Base-by-base conservation (phyloP, 2,888 invertebrate genomes). In the Chrysolina haemoptera region DNA sequence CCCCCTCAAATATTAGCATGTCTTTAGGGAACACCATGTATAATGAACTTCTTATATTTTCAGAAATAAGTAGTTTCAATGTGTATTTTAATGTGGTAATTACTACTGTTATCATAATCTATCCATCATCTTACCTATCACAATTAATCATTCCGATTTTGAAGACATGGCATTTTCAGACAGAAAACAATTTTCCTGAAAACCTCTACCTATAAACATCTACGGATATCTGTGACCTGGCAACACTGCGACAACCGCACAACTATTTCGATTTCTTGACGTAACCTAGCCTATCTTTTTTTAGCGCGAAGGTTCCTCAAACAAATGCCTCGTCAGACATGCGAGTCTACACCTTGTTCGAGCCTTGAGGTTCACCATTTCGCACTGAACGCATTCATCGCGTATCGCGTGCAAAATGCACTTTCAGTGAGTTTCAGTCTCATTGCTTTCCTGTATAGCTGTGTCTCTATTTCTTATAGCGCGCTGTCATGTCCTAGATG, bases 371-470 rank as follows among this genome's bases (percentile, higher is more conserved):
- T 22, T 43, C 59, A 20, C 55, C 64, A 20, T 43, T 68, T 55
- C 43, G 53, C 27, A 59, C 40, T 2, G n/a, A n/a, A 27, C 27
- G n/a, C 59, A n/a, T 16, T 59, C 59, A 8, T 59, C 1, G 65
- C 40, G n/a, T 43, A 41, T 55, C 16, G 55, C 50, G 35, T 35
- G 65, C 62, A 70, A 53, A 50, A 65, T 70, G 68, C 64, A 73
- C 73, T 76, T 66, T 66, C 66, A 18, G 41, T 53, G 62, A 73
- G 71, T 76, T 66, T 66, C 66, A 18, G 41, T 53, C 68, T 65
- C 41, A n/a, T 65, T 35, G 16, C 35, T 20, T 53, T 46, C 41
- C 53, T 71, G 68, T 35, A 59, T 41, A 41, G 46, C 27, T 27
- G 55, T 18, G 16, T 53, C 20, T 71, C 68, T 48, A 41, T 63